These are phyloP conservation scores for honey bee (Apis mellifera) DNA, from an alignment of 1,140 invertebrate species.

Conservation along the genomic window Amel_HAv3.1 CM009939.2:8013501-8014000, in stretches of 20 bases:
- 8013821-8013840: not conserved
- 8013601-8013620: constrained; percentile 19
- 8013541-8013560: not conserved
- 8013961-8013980: constrained; percentile 48
- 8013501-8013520: too few relatives aligned
- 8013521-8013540: not conserved
- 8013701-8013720: not conserved
- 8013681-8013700: constrained; percentile 42
- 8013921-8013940: constrained; percentile 41
- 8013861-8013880: not conserved
- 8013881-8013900: constrained; percentile 2
- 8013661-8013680: not conserved
- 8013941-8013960: constrained; percentile 35
- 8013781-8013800: constrained; percentile 53
- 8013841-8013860: not conserved
- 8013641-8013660: constrained; percentile 7
- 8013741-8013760: constrained; percentile 9
- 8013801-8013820: constrained; percentile 43
- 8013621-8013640: constrained; percentile 19
- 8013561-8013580: not conserved
- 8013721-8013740: not conserved
- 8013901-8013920: constrained; percentile 9
- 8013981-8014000: constrained; percentile 75
- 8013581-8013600: not conserved
- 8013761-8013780: constrained; percentile 11